Evolutionary conservation across 2,888 invertebrate genomes (phyloP).

Genomic region (Bellardia pandia): DNA sequence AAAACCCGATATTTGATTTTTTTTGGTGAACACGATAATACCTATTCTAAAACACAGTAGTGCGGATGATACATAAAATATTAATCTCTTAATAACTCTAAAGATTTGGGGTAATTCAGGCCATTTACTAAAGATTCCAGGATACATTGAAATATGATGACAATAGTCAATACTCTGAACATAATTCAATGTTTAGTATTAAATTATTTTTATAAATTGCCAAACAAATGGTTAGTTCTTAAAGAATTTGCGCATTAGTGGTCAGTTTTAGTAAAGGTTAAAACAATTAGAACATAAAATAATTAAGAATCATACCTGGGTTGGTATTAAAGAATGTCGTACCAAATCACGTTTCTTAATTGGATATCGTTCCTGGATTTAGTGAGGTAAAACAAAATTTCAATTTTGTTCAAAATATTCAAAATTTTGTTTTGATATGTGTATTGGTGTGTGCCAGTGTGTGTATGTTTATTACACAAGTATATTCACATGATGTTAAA

Average conservation of each 20-base stretch:
- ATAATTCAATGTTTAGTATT: neutral
- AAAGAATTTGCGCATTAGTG: constrained; percentile 32
- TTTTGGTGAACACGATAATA: no score
- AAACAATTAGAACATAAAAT: constrained; percentile 20
- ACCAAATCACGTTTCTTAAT: constrained; percentile 93
- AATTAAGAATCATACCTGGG: constrained; percentile 59
- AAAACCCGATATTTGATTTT: no score
- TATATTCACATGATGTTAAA: constrained; percentile 21
- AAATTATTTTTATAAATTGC: neutral
- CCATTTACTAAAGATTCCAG: no score
- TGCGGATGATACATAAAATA: no score
- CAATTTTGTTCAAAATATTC: constrained; percentile 8
- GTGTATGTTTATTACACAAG: neutral
- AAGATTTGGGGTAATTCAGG: no score
- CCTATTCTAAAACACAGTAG: no score
- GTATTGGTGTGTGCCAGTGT: neutral
- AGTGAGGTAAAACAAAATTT: constrained; percentile 33
- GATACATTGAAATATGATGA: no score
- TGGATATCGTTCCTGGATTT: constrained; percentile 89
- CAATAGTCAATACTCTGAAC: no score
- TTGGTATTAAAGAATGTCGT: constrained; percentile 85
- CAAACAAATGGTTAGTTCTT: constrained; percentile 7
- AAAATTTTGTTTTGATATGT: constrained; percentile 41
- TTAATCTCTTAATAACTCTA: no score
- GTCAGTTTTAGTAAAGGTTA: constrained; percentile 39